Evolutionary conservation across 2,888 invertebrate species (phyloP).

Genomic region (Brenthis daphne): DNA sequence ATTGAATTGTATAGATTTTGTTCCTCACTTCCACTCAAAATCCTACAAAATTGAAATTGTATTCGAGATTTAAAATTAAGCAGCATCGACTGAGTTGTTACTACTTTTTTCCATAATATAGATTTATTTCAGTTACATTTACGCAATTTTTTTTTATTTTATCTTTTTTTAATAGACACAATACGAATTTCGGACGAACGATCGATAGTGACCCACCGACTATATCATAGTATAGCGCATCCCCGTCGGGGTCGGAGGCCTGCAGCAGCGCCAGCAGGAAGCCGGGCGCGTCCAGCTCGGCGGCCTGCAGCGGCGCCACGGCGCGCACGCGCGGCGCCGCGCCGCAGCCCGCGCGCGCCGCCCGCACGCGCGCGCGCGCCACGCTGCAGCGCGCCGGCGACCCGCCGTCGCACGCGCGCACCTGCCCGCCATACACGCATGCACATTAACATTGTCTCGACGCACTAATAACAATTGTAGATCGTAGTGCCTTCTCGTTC

Average conservation of each 20-base stretch:
- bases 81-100: too few relatives aligned
- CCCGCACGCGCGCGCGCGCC: conserved; percentile 87
- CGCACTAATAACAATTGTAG: too few relatives aligned
- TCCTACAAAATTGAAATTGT: too few relatives aligned
- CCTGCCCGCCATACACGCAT: conserved; percentile 63
- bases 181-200: too few relatives aligned
- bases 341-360: conserved; percentile 82
- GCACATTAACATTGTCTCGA: too few relatives aligned
- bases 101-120: too few relatives aligned
- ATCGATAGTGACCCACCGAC: conserved; percentile 82
- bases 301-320: conserved; percentile 86
- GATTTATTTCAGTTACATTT: too few relatives aligned
- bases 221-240: conserved; percentile 95
- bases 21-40: too few relatives aligned
- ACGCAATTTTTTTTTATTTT: neutral
- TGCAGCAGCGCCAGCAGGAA: conserved; percentile 93
- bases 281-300: conserved; percentile 93
- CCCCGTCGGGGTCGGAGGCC: conserved; percentile 92
- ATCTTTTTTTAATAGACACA: neutral
- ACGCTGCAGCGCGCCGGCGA: conserved; percentile 87
- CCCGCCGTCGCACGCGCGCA: conserved; percentile 92
- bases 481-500: too few relatives aligned
- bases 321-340: conserved; percentile 84
- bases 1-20: too few relatives aligned
- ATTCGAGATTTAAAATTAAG: too few relatives aligned